Evolutionary conservation across 2,797 vertebrate genomes (phyloP).

Genomic region (Etheostoma perlongum): DNA sequence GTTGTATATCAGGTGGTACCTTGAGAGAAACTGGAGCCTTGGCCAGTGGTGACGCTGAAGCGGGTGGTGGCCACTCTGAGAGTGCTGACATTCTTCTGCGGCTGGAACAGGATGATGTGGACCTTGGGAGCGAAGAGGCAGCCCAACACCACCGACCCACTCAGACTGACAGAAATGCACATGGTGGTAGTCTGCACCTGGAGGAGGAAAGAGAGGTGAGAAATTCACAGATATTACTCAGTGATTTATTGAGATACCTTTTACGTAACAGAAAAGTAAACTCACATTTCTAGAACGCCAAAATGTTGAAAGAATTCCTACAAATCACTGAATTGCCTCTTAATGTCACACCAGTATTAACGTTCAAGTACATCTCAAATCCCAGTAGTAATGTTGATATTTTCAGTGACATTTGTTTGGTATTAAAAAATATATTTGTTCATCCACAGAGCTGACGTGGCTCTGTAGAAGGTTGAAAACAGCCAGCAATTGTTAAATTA

Average conservation of each 20-base stretch:
- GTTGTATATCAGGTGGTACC: conserved; percentile 76
- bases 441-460: not conserved
- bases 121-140: conserved; percentile 98
- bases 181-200: conserved; percentile 99
- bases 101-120: conserved; percentile 98
- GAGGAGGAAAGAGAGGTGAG: conserved; percentile 13
- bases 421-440: conserved; percentile 7
- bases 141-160: conserved; percentile 96
- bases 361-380: not conserved
- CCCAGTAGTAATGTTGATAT: not conserved
- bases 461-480: not conserved
- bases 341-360: conserved; percentile 8
- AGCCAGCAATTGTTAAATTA: conserved; percentile 1
- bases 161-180: conserved; percentile 98
- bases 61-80: conserved; percentile 92
- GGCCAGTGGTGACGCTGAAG: conserved; percentile 89
- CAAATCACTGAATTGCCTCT: not conserved
- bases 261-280: conserved; percentile 11
- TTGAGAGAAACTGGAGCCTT: conserved; percentile 90
- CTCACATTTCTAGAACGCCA: not conserved
- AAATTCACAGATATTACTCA: conserved; percentile 16
- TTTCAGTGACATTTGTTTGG: not conserved
- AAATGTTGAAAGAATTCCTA: not conserved
- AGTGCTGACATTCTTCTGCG: conserved; percentile 96
- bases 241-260: not conserved